Percentiles rank a stretch among this genome's conserved stretches.
Conservation (phyloP, 2,888 invertebrate genomes). For the Cepaea hortensis region DNA sequence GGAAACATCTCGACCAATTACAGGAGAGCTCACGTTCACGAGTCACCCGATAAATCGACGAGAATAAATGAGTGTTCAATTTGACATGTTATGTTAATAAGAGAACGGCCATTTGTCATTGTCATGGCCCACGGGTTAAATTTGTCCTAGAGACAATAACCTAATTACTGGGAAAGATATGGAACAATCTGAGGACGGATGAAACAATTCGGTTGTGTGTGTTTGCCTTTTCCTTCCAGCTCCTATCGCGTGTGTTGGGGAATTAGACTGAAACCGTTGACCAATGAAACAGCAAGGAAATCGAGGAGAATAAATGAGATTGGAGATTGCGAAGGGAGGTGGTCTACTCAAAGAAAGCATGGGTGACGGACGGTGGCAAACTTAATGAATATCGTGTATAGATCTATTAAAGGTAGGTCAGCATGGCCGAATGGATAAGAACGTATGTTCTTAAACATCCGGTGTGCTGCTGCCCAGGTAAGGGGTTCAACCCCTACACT, state of each 20-base stretch:
- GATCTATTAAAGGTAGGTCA: no score
- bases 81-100: conserved; percentile 45
- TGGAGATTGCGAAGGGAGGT: no score
- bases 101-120: conserved; percentile 39
- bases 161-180: conserved; percentile 38
- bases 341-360: no score
- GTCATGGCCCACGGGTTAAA: conserved; percentile 29
- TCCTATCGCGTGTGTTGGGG: background rate
- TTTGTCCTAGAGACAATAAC: conserved; percentile 39
- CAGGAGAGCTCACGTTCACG: conserved; percentile 34
- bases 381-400: no score
- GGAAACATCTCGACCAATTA: conserved; percentile 40
- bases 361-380: no score
- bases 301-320: no score
- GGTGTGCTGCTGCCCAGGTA: no score
- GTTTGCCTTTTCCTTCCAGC: background rate
- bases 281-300: no score
- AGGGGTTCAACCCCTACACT: no score
- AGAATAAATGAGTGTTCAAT: conserved; percentile 46
- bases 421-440: no score
- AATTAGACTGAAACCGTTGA: no score
- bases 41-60: conserved; percentile 39
- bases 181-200: conserved; percentile 16
- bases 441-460: no score
- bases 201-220: background rate